Evolutionary conservation across 2,888 invertebrate genomes (phyloP).

Genomic region (Drosophila ustulata): DNA sequence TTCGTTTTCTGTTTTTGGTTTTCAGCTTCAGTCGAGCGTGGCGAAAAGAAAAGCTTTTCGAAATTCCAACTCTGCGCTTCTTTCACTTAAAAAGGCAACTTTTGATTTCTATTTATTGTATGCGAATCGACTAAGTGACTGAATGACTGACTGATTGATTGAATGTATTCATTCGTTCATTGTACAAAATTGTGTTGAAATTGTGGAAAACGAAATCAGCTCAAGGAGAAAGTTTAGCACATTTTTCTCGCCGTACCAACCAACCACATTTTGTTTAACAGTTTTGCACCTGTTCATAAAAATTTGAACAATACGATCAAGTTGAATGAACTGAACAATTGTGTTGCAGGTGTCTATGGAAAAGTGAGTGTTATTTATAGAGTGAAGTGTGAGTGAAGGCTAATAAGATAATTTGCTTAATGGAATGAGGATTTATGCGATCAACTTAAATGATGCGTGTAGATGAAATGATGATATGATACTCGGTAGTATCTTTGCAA

Average conservation of each 20-base stretch:
- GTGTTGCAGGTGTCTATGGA: slow-evolving; percentile 23
- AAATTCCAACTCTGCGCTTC: slow-evolving; percentile 21
- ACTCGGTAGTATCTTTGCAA: neutral
- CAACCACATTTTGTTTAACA: slow-evolving; percentile 15
- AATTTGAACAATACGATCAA: slow-evolving; percentile 8
- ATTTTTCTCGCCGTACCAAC: slow-evolving; percentile 14
- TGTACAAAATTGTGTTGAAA: slow-evolving; percentile 34
- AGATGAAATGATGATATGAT: neutral
- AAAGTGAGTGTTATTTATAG: slow-evolving; percentile 19
- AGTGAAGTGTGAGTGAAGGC: slow-evolving; percentile 25
- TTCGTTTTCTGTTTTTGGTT: slow-evolving; percentile 39
- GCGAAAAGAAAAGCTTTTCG: slow-evolving; percentile 51
- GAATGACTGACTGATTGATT: slow-evolving; percentile 31
- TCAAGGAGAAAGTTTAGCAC: slow-evolving; percentile 68
- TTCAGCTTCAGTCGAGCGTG: slow-evolving; percentile 47
- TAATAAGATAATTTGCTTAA: slow-evolving; percentile 16
- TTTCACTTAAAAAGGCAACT: slow-evolving; percentile 35
- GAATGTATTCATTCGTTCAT: slow-evolving; percentile 24
- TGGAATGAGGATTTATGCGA: slow-evolving; percentile 11
- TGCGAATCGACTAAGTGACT: slow-evolving; percentile 35
- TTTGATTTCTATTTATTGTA: slow-evolving; percentile 51
- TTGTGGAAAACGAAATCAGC: slow-evolving; percentile 50
- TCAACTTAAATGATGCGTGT: slow-evolving; percentile 9
- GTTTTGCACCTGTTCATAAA: slow-evolving; percentile 44
- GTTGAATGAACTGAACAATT: slow-evolving; percentile 42